Conservation (phyloP, 1,140 invertebrate genomes). For the Vanessa atalanta region DNA sequence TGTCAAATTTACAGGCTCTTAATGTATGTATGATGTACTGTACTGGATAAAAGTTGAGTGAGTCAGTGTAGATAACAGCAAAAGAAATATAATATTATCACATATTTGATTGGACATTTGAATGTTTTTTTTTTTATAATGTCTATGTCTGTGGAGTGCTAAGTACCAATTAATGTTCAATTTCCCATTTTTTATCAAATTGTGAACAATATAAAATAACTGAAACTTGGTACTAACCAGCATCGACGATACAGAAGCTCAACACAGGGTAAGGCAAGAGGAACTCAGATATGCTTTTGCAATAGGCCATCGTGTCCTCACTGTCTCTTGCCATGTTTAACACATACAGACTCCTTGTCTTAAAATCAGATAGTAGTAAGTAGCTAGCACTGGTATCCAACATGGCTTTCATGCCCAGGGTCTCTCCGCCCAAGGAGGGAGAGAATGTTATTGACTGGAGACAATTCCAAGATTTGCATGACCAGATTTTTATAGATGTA, state of each 20-base stretch:
- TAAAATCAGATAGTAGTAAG: conserved; percentile 92
- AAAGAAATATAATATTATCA: too few relatives aligned
- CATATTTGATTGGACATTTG: too few relatives aligned
- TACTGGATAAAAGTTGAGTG: too few relatives aligned
- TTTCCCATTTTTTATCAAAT: too few relatives aligned
- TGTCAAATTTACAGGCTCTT: too few relatives aligned
- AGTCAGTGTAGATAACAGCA: too few relatives aligned
- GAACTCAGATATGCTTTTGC: conserved; percentile 89
- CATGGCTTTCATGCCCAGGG: conserved; percentile 86
- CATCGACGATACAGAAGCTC: conserved; percentile 92
- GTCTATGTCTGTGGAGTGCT: too few relatives aligned
- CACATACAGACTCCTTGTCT: conserved; percentile 88
- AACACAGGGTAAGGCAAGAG: conserved; percentile 90
- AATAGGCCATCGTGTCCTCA: conserved; percentile 64
- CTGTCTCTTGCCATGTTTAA: conserved; percentile 82
- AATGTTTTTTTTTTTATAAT: too few relatives aligned
- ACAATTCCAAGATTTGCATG: conserved; percentile 95
- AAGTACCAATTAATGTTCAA: too few relatives aligned
- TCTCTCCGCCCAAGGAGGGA: conserved; percentile 58
- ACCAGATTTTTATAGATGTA: conserved; percentile 95
- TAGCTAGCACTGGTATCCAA: conserved; percentile 91
- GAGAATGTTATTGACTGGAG: conserved; percentile 92
- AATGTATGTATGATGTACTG: too few relatives aligned
- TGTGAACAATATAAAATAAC: too few relatives aligned
- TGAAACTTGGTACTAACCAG: conserved; percentile 70